A percentile compares a stretch with the other conserved stretches of the same genome.
Conservation (phyloP, 1,140 invertebrate species). For the Megalopta genalis region DNA sequence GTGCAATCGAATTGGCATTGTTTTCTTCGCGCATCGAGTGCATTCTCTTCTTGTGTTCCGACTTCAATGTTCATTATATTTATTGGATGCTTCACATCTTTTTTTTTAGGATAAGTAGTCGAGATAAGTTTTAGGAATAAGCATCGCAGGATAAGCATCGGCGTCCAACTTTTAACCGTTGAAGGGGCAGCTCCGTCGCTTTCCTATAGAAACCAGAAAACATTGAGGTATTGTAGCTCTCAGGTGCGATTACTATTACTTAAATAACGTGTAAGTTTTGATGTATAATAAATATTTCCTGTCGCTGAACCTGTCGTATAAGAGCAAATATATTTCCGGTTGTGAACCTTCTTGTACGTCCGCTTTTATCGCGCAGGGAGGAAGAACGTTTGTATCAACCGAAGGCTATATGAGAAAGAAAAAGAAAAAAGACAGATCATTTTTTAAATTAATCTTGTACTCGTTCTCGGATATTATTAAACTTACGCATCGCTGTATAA, state of each 20-base stretch:
- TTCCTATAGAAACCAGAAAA: slow-evolving; percentile 16
- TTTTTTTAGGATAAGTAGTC: not conserved
- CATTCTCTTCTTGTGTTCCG: slow-evolving; percentile 3
- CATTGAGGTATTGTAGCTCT: slow-evolving; percentile 68
- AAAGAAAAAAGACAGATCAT: slow-evolving; percentile 1
- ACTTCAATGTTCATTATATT: not conserved
- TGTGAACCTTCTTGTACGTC: not conserved
- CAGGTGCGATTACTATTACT: slow-evolving; percentile 75
- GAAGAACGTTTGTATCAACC: not conserved
- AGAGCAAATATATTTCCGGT: too few species aligned
- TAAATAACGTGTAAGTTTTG: slow-evolving; percentile 74
- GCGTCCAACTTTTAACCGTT: not conserved
- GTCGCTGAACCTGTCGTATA: slow-evolving; percentile 62
- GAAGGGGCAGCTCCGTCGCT: slow-evolving; percentile 5
- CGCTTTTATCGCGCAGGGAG: not conserved
- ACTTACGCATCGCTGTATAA: not conserved
- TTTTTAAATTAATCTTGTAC: not conserved
- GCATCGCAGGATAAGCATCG: slow-evolving; percentile 24
- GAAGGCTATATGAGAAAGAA: not conserved
- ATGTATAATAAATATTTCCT: slow-evolving; percentile 78
- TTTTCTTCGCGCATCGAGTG: too few species aligned
- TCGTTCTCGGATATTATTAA: not conserved
- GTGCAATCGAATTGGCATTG: not conserved
- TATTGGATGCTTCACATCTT: not conserved
- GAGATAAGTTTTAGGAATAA: slow-evolving; percentile 26